A percentile compares a stretch with the other conserved stretches of the same genome.
Evolutionary conservation across 2,888 invertebrate genomes (phyloP).

Genomic region (Scaptodrosophila latifasciaeformis): DNA sequence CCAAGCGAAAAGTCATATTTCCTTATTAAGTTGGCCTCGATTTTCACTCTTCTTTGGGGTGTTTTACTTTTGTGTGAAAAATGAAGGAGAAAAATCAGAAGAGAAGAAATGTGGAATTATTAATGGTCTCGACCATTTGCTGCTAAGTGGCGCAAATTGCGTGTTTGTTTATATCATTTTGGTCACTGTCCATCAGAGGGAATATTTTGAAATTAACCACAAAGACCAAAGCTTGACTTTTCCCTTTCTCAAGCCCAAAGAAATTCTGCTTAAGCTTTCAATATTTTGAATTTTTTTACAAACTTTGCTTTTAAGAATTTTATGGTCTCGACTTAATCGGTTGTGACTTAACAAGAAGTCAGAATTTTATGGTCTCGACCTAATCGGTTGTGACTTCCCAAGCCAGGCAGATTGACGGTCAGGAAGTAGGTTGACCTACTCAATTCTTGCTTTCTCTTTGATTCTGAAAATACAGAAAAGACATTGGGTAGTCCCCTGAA

Average conservation of each 20-base stretch:
- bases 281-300: neutral
- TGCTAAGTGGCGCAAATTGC: slow-evolving; percentile 69
- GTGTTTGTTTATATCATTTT: slow-evolving; percentile 69
- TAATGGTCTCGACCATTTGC: slow-evolving; percentile 68
- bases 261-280: no score
- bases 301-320: neutral
- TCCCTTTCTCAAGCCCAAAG: no score
- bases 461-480: no score
- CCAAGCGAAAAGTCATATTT: slow-evolving; percentile 56
- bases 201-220: no score
- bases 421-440: no score
- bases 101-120: slow-evolving; percentile 40
- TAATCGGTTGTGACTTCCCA: no score
- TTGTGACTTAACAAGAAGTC: no score
- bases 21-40: slow-evolving; percentile 52
- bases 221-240: neutral
- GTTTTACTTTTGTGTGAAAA: no score
- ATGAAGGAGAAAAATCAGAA: neutral
- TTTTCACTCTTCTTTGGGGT: neutral
- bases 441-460: no score
- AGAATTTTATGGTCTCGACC: neutral
- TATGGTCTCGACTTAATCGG: neutral
- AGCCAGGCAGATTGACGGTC: no score
- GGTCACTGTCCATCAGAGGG: neutral
- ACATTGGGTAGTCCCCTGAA: no score